Percentiles rank a stretch among this genome's conserved stretches.
Evolutionary conservation across 2,113 vertebrate genomes (phyloP).

Genomic region (Emydocephalus ijimae): DNA sequence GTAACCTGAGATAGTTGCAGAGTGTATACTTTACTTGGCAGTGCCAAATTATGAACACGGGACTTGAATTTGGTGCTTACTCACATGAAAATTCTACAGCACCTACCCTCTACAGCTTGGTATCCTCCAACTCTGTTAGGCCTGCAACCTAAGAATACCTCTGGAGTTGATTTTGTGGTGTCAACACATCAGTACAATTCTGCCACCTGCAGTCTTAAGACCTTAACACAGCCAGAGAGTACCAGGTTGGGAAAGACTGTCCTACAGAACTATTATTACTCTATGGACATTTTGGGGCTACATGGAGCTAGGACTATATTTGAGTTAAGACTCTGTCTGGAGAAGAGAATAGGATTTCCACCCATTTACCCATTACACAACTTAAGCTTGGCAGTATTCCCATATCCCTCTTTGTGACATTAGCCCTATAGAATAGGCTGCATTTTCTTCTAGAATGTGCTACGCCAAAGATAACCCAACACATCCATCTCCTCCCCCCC

Average conservation of each 20-base stretch:
- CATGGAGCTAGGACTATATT: background rate
- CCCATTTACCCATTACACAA: background rate
- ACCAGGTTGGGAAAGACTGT: background rate
- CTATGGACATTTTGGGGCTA: background rate
- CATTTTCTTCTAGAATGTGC: background rate
- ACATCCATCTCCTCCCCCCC: too few relatives aligned
- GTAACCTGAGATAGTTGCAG: background rate
- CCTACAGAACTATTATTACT: background rate
- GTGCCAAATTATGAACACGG: background rate
- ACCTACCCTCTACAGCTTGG: background rate
- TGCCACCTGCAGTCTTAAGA: background rate
- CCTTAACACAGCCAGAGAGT: background rate
- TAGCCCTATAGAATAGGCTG: background rate
- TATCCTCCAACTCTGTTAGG: background rate
- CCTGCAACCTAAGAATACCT: background rate
- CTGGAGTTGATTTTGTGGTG: background rate
- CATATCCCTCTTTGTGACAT: background rate
- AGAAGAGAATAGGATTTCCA: background rate
- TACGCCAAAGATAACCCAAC: background rate
- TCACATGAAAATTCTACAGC: background rate
- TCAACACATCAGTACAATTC: background rate
- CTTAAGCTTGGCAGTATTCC: background rate
- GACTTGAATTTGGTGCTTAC: background rate
- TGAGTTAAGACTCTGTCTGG: background rate
- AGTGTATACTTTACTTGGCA: background rate